Conservation (phyloP, 2,113 vertebrate genomes). For the Thunnus maccoyii region DNA sequence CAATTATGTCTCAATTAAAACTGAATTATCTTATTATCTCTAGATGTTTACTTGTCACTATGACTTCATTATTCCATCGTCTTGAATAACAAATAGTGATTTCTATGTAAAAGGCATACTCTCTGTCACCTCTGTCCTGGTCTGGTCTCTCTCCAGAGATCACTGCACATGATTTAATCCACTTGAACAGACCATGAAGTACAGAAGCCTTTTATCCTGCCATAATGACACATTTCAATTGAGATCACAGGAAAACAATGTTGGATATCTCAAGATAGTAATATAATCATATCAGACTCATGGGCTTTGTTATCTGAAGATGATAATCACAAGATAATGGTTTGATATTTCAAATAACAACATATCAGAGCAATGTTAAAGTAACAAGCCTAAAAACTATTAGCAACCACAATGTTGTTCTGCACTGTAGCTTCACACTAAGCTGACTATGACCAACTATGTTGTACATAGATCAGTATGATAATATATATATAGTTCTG, state of each 20-base stretch:
- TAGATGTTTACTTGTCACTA: neutral
- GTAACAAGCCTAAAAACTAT: neutral
- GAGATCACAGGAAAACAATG: slow-evolving; percentile 1
- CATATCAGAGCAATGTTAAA: neutral
- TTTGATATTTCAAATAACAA: neutral
- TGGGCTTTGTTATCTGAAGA: neutral
- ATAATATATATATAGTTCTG: no score
- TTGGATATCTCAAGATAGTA: neutral
- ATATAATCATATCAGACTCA: neutral
- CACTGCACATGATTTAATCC: neutral
- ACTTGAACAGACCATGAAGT: neutral
- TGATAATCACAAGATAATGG: neutral
- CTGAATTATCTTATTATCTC: neutral
- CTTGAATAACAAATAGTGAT: neutral
- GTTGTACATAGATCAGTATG: no score
- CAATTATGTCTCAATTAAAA: neutral
- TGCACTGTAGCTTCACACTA: no score
- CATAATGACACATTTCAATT: slow-evolving; percentile 7
- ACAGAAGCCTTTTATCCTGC: neutral
- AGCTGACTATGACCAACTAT: no score
- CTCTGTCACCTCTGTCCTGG: neutral
- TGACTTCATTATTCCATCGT: neutral
- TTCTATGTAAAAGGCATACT: no score
- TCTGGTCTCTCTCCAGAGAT: neutral
- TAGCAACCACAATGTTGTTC: no score